Evolutionary conservation across 1,140 invertebrate species (phyloP).

Genomic region (Mycetomoellerius zeteki): DNA sequence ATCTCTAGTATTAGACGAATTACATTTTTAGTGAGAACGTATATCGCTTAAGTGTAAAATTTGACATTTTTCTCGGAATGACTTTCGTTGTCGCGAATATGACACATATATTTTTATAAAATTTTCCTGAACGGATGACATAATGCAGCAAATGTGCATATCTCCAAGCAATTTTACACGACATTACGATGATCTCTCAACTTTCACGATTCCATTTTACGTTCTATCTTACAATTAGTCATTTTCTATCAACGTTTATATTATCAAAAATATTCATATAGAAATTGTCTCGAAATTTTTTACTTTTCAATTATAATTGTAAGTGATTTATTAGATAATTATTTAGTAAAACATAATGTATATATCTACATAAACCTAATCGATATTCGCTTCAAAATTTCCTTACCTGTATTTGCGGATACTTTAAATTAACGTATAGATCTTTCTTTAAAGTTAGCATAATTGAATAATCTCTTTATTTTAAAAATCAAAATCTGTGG

Average conservation of each 20-base stretch:
- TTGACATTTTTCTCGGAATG: slow-evolving; percentile 8
- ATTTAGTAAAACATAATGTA: too few relatives aligned
- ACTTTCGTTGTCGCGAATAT: neutral
- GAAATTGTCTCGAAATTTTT: slow-evolving; percentile 3
- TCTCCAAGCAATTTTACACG: slow-evolving; percentile 23
- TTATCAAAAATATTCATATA: neutral
- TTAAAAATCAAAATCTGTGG: too few relatives aligned
- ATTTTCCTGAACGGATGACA: slow-evolving; percentile 10
- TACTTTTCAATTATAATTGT: neutral
- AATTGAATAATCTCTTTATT: too few relatives aligned
- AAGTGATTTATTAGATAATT: too few relatives aligned
- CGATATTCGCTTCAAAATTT: too few relatives aligned
- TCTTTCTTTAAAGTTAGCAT: too few relatives aligned
- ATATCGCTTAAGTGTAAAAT: slow-evolving; percentile 24
- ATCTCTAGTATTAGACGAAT: neutral
- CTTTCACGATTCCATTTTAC: neutral
- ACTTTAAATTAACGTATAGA: too few relatives aligned
- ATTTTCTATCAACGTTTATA: slow-evolving; percentile 20
- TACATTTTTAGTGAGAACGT: neutral
- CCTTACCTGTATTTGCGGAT: too few relatives aligned
- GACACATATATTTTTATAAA: slow-evolving; percentile 17
- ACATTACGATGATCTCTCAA: slow-evolving; percentile 23
- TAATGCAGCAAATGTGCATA: neutral
- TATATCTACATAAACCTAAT: too few relatives aligned
- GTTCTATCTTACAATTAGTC: neutral